These are phyloP conservation scores for Cirrhinus mrigala DNA, from an alignment of 2,797 vertebrate genomes.

Conservation along the genomic window DNA sequence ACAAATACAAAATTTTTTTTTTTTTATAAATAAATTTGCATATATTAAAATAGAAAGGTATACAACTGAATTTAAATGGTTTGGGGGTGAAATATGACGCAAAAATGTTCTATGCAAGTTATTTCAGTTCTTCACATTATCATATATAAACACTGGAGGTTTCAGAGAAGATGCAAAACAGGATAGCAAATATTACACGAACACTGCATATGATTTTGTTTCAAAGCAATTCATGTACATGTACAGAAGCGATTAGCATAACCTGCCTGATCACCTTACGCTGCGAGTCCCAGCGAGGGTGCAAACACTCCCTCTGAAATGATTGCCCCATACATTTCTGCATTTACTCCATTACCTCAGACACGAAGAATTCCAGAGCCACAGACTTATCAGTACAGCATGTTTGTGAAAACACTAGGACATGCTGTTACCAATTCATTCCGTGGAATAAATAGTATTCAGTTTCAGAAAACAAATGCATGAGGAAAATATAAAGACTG, in stretches of 20 bases:
- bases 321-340: constrained; percentile 15
- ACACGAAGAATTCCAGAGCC: constrained; percentile 34
- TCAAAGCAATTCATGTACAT: background rate
- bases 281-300: background rate
- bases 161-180: background rate
- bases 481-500: background rate
- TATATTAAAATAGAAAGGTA: background rate
- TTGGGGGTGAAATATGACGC: background rate
- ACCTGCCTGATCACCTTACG: background rate
- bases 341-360: constrained; percentile 45
- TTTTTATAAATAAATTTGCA: background rate
- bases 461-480: background rate
- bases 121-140: constrained; percentile 3
- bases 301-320: background rate
- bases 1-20: too few species aligned
- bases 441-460: constrained; percentile 35
- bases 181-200: background rate
- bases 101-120: background rate
- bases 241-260: constrained; percentile 1
- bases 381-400: constrained; percentile 40
- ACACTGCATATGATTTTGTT: background rate
- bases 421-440: constrained; percentile 22
- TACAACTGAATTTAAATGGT: background rate
- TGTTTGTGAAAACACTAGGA: constrained; percentile 46
- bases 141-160: constrained; percentile 7